Conservation (phyloP, 2,797 vertebrate species). For the Mionectes olivaceus region DNA sequence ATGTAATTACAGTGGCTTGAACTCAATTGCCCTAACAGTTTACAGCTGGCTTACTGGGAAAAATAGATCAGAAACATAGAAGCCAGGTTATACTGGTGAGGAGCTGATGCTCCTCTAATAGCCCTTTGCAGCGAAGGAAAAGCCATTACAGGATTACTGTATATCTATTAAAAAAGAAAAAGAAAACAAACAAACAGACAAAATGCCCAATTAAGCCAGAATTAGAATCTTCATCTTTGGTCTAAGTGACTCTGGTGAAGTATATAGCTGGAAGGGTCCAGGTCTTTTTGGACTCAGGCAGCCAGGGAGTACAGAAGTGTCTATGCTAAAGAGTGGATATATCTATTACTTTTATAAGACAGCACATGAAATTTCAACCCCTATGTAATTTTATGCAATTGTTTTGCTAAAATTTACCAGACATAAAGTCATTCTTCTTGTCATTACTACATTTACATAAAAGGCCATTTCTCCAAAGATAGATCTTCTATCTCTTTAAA, state of each 20-base stretch:
- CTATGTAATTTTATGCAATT: not conserved
- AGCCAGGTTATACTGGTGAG: not conserved
- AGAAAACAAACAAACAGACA: too few relatives aligned
- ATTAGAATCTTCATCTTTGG: not conserved
- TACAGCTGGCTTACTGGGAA: not conserved
- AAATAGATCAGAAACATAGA: not conserved
- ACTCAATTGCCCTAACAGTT: not conserved
- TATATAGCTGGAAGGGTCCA: not conserved
- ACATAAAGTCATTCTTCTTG: not conserved
- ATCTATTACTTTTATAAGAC: not conserved
- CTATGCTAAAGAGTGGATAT: not conserved
- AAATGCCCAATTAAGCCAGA: not conserved
- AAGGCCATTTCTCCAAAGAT: not conserved
- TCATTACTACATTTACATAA: not conserved
- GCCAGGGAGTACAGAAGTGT: not conserved
- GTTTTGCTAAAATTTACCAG: not conserved
- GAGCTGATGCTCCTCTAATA: not conserved
- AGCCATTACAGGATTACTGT: not conserved
- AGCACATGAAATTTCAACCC: not conserved
- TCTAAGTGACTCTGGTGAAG: not conserved
- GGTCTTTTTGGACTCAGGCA: not conserved
- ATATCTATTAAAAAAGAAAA: not conserved
- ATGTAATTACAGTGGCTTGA: not conserved
- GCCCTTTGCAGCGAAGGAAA: not conserved
- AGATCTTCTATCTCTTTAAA: not conserved